phyloP scores from a whole-genome alignment of 2,797 vertebrate genomes.

The Yasuhikotakia modesta region DNA sequence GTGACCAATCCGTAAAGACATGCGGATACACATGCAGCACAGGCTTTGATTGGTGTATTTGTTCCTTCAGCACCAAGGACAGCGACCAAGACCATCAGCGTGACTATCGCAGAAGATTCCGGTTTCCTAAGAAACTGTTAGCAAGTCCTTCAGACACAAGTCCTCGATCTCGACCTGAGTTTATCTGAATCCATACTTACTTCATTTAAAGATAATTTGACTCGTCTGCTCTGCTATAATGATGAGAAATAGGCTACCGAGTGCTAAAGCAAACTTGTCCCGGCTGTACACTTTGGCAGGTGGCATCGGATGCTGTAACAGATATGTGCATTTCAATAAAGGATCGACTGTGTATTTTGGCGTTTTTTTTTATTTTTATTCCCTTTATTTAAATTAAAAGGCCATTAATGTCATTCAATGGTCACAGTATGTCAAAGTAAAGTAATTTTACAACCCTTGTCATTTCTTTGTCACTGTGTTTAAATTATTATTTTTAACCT shows the following conservation, averaged over 20 bases:
- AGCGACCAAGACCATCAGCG: not conserved
- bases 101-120: not conserved
- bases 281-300: not conserved
- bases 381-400: too few relatives aligned
- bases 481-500: too few relatives aligned
- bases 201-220: constrained; percentile 41
- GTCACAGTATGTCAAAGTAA: too few relatives aligned
- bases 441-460: too few relatives aligned
- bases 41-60: not conserved
- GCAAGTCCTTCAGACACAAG: constrained; percentile 1
- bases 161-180: not conserved
- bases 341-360: not conserved
- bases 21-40: not conserved
- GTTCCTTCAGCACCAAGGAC: constrained; percentile 38
- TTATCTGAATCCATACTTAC: constrained; percentile 30
- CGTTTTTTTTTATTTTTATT: too few relatives aligned
- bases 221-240: constrained; percentile 2
- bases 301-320: not conserved
- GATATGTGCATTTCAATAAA: too few relatives aligned
- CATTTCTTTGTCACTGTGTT: too few relatives aligned
- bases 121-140: not conserved
- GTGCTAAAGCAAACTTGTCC: not conserved
- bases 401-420: too few relatives aligned
- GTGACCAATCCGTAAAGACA: not conserved
- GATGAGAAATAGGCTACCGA: not conserved